These are phyloP conservation scores for Morus bassanus DNA, from an alignment of 2,797 vertebrate genomes.

Conservation along the genomic window DNA sequence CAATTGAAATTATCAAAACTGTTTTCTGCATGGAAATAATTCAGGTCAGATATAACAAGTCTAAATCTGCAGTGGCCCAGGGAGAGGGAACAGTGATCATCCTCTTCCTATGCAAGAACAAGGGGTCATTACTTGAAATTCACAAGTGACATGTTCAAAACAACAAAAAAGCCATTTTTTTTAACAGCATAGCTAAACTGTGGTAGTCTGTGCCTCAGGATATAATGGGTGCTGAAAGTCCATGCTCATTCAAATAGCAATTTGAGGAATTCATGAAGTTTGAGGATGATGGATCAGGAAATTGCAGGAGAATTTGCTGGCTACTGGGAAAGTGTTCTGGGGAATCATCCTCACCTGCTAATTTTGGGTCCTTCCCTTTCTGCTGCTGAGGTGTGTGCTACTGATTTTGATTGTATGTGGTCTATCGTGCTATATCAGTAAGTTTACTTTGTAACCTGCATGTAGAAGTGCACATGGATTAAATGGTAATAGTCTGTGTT, in stretches of 20 bases:
- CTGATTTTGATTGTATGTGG: rapidly evolving
- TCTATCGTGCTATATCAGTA: not conserved
- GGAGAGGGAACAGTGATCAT: not conserved
- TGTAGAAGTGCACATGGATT: not conserved
- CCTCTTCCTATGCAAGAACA: not conserved
- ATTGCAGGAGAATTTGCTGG: not conserved
- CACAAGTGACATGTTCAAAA: not conserved
- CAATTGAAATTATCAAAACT: not conserved
- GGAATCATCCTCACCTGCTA: not conserved
- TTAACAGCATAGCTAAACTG: not conserved
- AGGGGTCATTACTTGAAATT: not conserved
- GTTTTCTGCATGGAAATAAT: not conserved
- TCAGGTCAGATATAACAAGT: not conserved
- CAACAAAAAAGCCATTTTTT: not conserved
- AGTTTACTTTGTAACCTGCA: not conserved
- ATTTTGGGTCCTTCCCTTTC: not conserved
- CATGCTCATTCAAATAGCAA: not conserved
- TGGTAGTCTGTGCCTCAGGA: not conserved
- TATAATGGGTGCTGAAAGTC: not conserved
- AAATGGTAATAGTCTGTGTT: not conserved
- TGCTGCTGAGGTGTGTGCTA: not conserved
- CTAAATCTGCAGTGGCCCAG: not conserved
- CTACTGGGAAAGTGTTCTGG: not conserved
- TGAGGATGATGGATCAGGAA: not conserved
- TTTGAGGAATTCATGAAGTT: not conserved